Evolutionary conservation across 2,888 invertebrate species (phyloP), one percentile per base, ranked within the genome.

Genomic region (Brachylomia viminalis): DNA sequence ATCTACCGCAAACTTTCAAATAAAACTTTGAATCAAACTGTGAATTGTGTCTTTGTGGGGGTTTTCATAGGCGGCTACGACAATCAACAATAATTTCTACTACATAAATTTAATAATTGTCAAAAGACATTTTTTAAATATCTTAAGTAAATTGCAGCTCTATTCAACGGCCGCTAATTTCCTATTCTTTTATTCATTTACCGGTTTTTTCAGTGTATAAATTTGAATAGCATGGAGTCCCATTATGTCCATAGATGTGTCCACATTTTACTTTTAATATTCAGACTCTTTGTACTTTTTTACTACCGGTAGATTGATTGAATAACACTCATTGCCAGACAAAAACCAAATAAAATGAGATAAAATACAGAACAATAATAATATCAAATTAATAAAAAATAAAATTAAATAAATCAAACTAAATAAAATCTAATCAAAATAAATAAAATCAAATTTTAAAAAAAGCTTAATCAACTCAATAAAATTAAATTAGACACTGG

Each of bases 81-180:
- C 71, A 72, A 79, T 79, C 42, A 47, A 61, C 15, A 33, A 45
- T 56, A 49, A 67, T 56, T 82, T 42, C 11, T 30, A 20, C 62
- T 58, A 30, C n/a, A n/a, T n/a, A n/a, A n/a, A n/a, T n/a, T n/a
- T n/a, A n/a, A n/a, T n/a, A n/a, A n/a, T n/a, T n/a, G n/a, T n/a
- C n/a, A n/a, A n/a, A n/a, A n/a, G n/a, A n/a, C n/a, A n/a, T n/a
- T n/a, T n/a, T n/a, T n/a, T n/a, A n/a, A n/a, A 52, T 20, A 47
- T 75, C 85, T 75, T 70, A 81, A 54, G 85, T 75, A 82, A 84
- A 75, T 81, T 70, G 64, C n/a, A 30, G 42, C 61, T 45, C 58
- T 52, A 67, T 82, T 82, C 75, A 82, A 70, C 2, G 38, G 1
- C 13, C n/a, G 47, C n/a, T 80, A 65, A 69, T 75, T 80, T 58